Evolutionary conservation across 2,888 invertebrate genomes (phyloP).

Genomic region (Folsomia candida): DNA sequence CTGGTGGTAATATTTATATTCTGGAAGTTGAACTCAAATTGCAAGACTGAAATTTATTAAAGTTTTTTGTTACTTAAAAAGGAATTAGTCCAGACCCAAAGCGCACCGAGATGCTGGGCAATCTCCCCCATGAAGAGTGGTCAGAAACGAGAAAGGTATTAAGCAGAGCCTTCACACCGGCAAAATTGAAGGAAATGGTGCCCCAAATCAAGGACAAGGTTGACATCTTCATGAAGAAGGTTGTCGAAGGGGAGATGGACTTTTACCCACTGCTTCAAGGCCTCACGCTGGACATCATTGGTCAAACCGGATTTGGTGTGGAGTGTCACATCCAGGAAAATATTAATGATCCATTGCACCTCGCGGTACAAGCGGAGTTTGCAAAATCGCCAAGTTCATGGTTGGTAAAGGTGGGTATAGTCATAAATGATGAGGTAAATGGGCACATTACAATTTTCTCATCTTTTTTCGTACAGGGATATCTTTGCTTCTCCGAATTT

Average conservation of each 20-base stretch:
- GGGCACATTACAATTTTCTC: too few species aligned
- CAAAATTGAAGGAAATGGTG: constrained; percentile 20
- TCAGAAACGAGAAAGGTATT: constrained; percentile 25
- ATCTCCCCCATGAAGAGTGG: constrained; percentile 34
- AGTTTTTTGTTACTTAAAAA: too few species aligned
- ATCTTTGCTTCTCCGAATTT: constrained; percentile 35
- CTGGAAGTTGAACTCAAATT: too few species aligned
- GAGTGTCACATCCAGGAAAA: constrained; percentile 36
- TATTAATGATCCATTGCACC: constrained; percentile 25
- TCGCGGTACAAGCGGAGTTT: constrained; percentile 40
- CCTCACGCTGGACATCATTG: constrained; percentile 38
- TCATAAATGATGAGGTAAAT: too few species aligned
- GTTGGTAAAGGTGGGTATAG: constrained; percentile 11
- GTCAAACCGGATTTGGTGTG: constrained; percentile 33
- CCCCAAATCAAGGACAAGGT: constrained; percentile 1
- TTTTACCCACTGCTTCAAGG: constrained; percentile 33
- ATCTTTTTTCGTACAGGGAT: background rate
- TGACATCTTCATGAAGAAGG: constrained; percentile 12
- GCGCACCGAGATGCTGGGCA: constrained; percentile 38
- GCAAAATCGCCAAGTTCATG: constrained; percentile 23
- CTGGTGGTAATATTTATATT: constrained; percentile 32
- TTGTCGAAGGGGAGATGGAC: constrained; percentile 11
- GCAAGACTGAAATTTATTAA: too few species aligned
- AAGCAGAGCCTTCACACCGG: constrained; percentile 23
- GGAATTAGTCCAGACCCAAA: constrained; percentile 43